Evolutionary conservation across 2,113 vertebrate species (phyloP), one percentile per base, ranked within the genome.

Genomic region (Plestiodon gilberti): DNA sequence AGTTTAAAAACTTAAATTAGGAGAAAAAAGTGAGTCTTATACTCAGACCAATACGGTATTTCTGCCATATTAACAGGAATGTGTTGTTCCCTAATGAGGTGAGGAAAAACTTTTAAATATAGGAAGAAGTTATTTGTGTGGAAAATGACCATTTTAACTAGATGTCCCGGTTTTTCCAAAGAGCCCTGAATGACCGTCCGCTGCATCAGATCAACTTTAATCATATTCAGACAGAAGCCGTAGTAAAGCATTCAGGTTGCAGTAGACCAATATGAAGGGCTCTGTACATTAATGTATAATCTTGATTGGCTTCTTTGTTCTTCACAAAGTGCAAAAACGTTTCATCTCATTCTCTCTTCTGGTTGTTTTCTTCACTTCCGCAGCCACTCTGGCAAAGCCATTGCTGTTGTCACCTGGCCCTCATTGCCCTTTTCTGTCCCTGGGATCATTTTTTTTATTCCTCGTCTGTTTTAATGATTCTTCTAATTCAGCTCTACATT

Each of bases 391-490:
- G 55, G 83, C 85, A 91, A 78, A 89, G 65, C 64, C 62, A 3
- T 2, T 35, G 23, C 71, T 85, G 82, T 57, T 94, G 87, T 61
- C 89, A 28, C 43, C 79, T 92, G 85, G 86, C 74, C 84, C 90
- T 93, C 1, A 0, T 55, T 91, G 89, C 88, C 88, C 88, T 94
- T 92, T 91, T 70, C 43, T 48, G 43, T 48, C 43, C 43, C 8
- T 48, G 89, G 87, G 70, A 83, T 95, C 91, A 81, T 91, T 94
- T 90, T 94, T 90, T 4, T 48, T 48, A 80, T 89, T 48, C 89
- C 83, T 35, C 64, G 2, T 74, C 92, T 94, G 86, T 69, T n/a
- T 90, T 95, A 92, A 92, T 93, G 90, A 91, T 82, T 87, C 2
- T 84, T 90, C 35, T 88, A 91, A 80, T 88, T 90, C 85, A 86